Conservation (phyloP, 30 jellyfish, hydroid and myxozoan species). For the Aurelia sp. region DNA sequence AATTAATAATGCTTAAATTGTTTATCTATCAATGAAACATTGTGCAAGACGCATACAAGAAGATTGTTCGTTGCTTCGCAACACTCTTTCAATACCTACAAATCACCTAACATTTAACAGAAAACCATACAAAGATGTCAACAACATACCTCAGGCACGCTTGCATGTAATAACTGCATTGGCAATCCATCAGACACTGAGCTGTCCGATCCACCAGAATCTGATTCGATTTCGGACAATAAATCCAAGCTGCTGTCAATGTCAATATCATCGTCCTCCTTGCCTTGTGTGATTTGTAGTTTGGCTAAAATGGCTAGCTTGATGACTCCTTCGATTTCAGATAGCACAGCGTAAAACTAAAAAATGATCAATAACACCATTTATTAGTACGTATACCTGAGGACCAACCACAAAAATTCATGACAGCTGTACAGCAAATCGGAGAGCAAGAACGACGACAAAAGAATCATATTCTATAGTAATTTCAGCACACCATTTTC, state of each 20-base stretch:
- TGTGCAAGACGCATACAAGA: too few species aligned
- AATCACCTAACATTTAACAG: too few species aligned
- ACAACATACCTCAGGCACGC: constrained; percentile 84
- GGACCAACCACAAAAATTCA: neutral
- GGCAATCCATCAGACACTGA: constrained; percentile 95
- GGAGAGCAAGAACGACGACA: too few species aligned
- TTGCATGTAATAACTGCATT: constrained; percentile 91
- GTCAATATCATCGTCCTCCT: constrained; percentile 25
- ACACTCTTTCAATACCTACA: too few species aligned
- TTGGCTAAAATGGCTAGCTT: constrained; percentile 31
- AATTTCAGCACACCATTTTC: too few species aligned
- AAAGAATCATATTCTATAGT: too few species aligned
- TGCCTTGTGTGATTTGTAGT: constrained; percentile 15
- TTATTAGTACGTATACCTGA: too few species aligned
- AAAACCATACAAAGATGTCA: neutral
- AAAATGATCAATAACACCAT: neutral
- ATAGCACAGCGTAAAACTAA: constrained; percentile 48
- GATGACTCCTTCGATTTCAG: constrained; percentile 52
- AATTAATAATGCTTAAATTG: too few species aligned
- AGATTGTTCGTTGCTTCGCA: too few species aligned
- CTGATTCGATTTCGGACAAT: constrained; percentile 79
- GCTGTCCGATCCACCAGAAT: constrained; percentile 91
- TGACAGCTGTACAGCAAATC: neutral
- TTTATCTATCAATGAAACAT: too few species aligned
- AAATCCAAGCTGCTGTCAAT: constrained; percentile 53